Percentiles rank a stretch among this genome's conserved stretches.
Conservation (phyloP, 2,797 vertebrate species). For the Etheostoma nigrum region DNA sequence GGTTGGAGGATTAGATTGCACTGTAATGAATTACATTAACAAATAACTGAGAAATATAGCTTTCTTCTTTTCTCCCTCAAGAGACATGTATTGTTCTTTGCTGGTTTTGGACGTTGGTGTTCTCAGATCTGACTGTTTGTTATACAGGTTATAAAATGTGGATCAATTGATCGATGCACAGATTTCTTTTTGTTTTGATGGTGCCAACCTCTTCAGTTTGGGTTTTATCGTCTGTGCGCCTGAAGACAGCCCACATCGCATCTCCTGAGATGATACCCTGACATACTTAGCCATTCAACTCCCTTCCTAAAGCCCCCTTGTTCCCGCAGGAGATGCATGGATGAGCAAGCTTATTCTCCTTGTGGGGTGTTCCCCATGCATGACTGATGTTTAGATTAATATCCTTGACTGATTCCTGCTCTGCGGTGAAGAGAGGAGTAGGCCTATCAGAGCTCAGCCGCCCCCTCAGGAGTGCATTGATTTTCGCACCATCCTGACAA, state of each 20-base stretch:
- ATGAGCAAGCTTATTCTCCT: slow-evolving; percentile 82
- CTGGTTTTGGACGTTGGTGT: slow-evolving; percentile 60
- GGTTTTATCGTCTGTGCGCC: slow-evolving; percentile 62
- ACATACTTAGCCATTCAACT: slow-evolving; percentile 64
- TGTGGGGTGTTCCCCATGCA: slow-evolving; percentile 83
- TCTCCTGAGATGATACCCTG: slow-evolving; percentile 72
- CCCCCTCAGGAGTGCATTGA: slow-evolving; percentile 72
- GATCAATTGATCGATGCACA: slow-evolving; percentile 46
- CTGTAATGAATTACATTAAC: slow-evolving; percentile 59
- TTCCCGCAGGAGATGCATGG: slow-evolving; percentile 75
- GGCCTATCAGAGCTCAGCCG: slow-evolving; percentile 62
- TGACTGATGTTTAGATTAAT: slow-evolving; percentile 84
- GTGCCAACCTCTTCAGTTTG: slow-evolving; percentile 62
- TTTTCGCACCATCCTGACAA: slow-evolving; percentile 69
- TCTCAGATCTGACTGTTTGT: slow-evolving; percentile 43
- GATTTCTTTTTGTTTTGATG: slow-evolving; percentile 51
- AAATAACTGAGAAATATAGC: slow-evolving; percentile 34
- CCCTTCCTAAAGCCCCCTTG: slow-evolving; percentile 46
- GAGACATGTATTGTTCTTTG: slow-evolving; percentile 51
- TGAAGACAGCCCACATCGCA: slow-evolving; percentile 65
- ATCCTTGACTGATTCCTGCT: slow-evolving; percentile 81
- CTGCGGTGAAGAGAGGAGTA: slow-evolving; percentile 55
- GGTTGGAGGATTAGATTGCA: slow-evolving; percentile 55
- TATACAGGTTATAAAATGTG: slow-evolving; percentile 57
- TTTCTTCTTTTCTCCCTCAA: slow-evolving; percentile 25